phyloP scores from a whole-genome alignment of 2,113 vertebrate genomes.

The Anguilla rostrata region DNA sequence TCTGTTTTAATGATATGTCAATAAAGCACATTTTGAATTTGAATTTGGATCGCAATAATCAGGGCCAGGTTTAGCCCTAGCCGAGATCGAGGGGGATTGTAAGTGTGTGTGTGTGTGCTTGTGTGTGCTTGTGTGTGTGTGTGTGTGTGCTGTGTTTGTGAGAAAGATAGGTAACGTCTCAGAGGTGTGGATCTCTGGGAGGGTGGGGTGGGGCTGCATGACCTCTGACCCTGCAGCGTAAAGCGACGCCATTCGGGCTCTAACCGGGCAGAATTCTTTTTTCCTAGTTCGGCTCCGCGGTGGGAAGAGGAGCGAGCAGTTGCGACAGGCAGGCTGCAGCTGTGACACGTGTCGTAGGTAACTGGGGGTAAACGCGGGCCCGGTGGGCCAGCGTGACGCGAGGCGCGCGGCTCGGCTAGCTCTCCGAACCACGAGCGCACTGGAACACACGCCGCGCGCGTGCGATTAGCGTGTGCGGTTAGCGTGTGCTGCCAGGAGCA shows the following conservation, averaged over 20 bases:
- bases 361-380: background rate
- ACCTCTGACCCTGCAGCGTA: background rate
- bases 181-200: background rate
- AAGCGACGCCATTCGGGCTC: background rate
- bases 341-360: background rate
- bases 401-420: background rate
- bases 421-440: background rate
- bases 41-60: background rate
- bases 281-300: background rate
- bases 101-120: background rate
- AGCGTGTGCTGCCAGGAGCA: too few species aligned
- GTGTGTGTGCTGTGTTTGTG: background rate
- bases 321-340: background rate
- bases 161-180: background rate
- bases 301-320: background rate
- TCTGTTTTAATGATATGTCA: background rate
- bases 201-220: background rate
- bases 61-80: too few species aligned
- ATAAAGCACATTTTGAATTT: background rate
- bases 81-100: background rate
- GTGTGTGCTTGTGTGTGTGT: background rate
- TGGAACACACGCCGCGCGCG: background rate
- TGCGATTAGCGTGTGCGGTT: background rate
- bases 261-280: background rate
- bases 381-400: background rate